Evolutionary conservation across 92 coral and sea anemone genomes (phyloP), one percentile per base, ranked within the genome.

Genomic region (Meandrina meandrites): DNA sequence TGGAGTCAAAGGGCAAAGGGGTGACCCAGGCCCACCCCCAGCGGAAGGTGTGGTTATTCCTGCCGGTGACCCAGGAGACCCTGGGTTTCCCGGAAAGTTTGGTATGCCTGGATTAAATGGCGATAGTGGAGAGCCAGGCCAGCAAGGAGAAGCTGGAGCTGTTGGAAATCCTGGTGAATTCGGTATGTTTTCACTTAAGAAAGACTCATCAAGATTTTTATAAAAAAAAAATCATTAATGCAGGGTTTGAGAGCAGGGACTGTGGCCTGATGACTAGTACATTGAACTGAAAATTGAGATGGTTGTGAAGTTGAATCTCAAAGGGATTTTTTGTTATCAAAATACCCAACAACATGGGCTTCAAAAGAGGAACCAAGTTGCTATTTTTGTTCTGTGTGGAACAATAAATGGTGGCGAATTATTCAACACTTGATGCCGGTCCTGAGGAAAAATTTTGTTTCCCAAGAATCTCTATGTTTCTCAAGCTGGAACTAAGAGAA

Each of bases 51-150:
- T 81, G 16, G 79, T 75, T 17, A 16, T 89, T 10, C 88, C 92
- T 3, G 35, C 76, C 31, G 92, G 89, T 5, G 60, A 30, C 7
- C 84, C 78, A 21, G 96, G 96, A 4, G 94, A 89, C 17, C 81
- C 30, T n/a, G 98, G 98, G 31, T 76, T 42, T 32, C 66, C 83
- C 34, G 98, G 97, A 28, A 91, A 57, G 73, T 27, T 69, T 51
- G 97, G 97, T 42, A 93, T 86, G 91, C 96, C 94, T n/a, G 98
- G 97, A 64, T 47, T 89, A 45, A 80, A 89, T 74, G 98, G 98
- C 28, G 86, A 6, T 5, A 71, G 50, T n/a, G 98, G 98, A 2
- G 81, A 83, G 11, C 48, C 88, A 21, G 98, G 98, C 47, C 31
- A 40, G 31, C 84, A 54, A 15, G 98, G 98, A 50, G 76, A n/a